Evolutionary conservation across 2,888 invertebrate genomes (phyloP).

Genomic region (Alloplasta piceator): DNA sequence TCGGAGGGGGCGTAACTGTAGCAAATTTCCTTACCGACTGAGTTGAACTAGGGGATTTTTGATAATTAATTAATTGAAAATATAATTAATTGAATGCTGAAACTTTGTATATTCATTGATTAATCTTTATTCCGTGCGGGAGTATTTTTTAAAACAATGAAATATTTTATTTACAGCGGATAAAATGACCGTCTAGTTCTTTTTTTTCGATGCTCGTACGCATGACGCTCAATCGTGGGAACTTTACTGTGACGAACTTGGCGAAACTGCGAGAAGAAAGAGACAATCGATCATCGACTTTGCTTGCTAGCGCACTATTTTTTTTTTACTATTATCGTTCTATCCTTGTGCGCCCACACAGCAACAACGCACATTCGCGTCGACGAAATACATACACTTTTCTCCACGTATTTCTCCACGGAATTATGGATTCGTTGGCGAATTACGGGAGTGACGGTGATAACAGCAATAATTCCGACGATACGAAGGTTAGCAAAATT

Average conservation of each 20-base stretch:
- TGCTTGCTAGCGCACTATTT: neutral
- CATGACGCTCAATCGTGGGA: constrained; percentile 3
- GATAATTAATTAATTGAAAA: too few species aligned
- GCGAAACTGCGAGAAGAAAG: constrained; percentile 32
- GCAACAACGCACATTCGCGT: constrained; percentile 51
- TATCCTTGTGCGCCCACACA: constrained; percentile 9
- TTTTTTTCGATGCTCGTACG: constrained; percentile 7
- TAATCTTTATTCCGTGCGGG: too few species aligned
- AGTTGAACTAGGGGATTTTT: too few species aligned
- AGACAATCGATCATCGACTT: constrained; percentile 50
- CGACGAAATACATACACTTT: constrained; percentile 25
- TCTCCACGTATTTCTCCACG: constrained; percentile 45
- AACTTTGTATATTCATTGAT: too few species aligned
- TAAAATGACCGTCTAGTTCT: too few species aligned
- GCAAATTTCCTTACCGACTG: too few species aligned
- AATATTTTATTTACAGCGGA: too few species aligned
- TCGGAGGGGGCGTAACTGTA: too few species aligned
- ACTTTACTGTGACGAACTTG: neutral
- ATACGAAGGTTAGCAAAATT: constrained; percentile 75
- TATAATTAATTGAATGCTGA: too few species aligned
- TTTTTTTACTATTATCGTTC: neutral
- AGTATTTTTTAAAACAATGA: too few species aligned
- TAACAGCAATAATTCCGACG: constrained; percentile 82
- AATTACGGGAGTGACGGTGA: constrained; percentile 93
- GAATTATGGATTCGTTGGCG: constrained; percentile 89